Conservation (phyloP, 2,888 invertebrate species). For the Rosalia funebris region DNA sequence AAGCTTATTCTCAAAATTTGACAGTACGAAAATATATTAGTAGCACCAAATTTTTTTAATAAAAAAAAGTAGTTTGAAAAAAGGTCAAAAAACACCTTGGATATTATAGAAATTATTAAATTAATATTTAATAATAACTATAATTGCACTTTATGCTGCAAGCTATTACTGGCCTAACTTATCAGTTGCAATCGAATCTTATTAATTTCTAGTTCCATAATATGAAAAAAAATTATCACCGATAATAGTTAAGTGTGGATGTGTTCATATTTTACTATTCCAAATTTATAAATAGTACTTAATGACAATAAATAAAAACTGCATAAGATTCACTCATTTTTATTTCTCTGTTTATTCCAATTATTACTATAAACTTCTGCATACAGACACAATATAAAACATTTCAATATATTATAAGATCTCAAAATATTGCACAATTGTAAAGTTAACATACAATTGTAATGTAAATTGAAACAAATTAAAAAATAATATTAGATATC, state of each 20-base stretch:
- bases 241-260: constrained; percentile 9
- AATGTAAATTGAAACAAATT: too few species aligned
- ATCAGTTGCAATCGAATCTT: constrained; percentile 39
- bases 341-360: background rate
- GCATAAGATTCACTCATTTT: background rate
- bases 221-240: constrained; percentile 27
- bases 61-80: constrained; percentile 24
- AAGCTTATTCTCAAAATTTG: too few species aligned
- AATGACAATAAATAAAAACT: background rate
- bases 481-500: too few species aligned
- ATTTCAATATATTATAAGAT: too few species aligned
- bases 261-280: background rate
- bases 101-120: constrained; percentile 33
- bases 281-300: background rate
- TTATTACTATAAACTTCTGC: background rate
- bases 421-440: too few species aligned
- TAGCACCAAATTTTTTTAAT: too few species aligned
- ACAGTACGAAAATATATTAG: too few species aligned
- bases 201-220: constrained; percentile 17
- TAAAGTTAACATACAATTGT: too few species aligned
- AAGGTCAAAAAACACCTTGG: constrained; percentile 42
- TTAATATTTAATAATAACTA: constrained; percentile 34
- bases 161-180: constrained; percentile 44
- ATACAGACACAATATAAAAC: background rate
- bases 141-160: constrained; percentile 39